Conservation (phyloP, 2,888 invertebrate genomes). For the Acleris literana region DNA sequence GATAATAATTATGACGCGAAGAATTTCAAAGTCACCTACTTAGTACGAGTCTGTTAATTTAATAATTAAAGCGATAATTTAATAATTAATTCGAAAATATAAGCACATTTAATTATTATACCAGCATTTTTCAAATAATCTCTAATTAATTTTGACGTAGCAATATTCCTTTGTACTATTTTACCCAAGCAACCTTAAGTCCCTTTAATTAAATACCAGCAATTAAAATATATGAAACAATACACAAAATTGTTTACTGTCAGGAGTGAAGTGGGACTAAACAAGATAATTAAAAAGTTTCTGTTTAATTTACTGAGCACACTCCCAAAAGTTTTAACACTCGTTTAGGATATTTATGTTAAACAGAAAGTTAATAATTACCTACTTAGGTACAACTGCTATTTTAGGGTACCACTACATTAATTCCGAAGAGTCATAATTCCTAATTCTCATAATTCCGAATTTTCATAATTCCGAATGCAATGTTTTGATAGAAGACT, state of each 20-base stretch:
- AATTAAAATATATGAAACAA: conserved; percentile 30
- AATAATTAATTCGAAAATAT: too few species aligned
- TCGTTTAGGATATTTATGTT: background rate
- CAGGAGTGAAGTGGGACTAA: conserved; percentile 1
- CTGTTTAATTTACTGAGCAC: background rate
- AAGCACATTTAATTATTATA: too few species aligned
- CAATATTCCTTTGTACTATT: conserved; percentile 4
- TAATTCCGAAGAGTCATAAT: too few species aligned
- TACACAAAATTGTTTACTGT: conserved; percentile 17
- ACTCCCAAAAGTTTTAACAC: background rate
- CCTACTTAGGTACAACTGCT: too few species aligned
- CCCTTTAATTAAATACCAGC: conserved; percentile 19
- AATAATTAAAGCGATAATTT: too few species aligned
- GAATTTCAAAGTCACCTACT: too few species aligned
- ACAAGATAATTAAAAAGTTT: conserved; percentile 8
- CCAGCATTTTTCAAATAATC: background rate
- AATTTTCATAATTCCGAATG: too few species aligned
- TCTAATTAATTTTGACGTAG: conserved; percentile 11
- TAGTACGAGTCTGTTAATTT: too few species aligned
- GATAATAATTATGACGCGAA: too few species aligned
- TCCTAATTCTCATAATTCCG: too few species aligned
- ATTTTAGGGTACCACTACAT: too few species aligned
- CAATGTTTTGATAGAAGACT: too few species aligned
- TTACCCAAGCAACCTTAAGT: background rate
- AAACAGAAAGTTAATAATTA: background rate